These are phyloP conservation scores for Arvicanthis niloticus DNA, from an alignment of 2,113 vertebrate genomes.

Conservation along the genomic window DNA sequence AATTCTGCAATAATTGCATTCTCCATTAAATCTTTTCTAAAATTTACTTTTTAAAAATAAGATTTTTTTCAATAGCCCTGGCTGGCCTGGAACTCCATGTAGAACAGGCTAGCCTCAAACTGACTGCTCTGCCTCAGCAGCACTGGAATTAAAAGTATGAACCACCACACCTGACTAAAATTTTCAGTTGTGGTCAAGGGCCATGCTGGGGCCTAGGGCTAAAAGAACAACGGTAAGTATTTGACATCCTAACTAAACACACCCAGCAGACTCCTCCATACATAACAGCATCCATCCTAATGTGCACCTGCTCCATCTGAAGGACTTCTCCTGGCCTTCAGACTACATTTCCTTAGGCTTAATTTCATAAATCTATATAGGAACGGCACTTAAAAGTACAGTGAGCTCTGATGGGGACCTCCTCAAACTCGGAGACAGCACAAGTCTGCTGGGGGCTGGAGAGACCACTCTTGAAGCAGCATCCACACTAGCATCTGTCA, in stretches of 20 bases:
- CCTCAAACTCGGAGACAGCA: slow-evolving; percentile 23
- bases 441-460: background rate
- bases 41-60: background rate
- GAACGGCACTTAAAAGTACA: slow-evolving; percentile 41
- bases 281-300: background rate
- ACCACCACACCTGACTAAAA: background rate
- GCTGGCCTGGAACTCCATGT: background rate
- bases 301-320: background rate
- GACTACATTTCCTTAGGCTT: background rate
- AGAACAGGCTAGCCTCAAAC: background rate
- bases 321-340: background rate
- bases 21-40: slow-evolving; percentile 10
- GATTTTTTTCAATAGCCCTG: background rate
- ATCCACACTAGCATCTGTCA: background rate
- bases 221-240: slow-evolving; percentile 8
- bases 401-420: background rate
- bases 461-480: background rate
- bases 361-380: background rate
- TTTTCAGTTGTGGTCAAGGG: slow-evolving; percentile 12
- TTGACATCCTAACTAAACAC: background rate
- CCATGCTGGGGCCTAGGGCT: background rate
- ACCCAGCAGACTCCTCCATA: background rate
- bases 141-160: background rate
- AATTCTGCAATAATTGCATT: background rate
- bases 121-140: background rate